phyloP scores from a whole-genome alignment of 2,113 vertebrate genomes.

The Neomonachus schauinslandi region DNA sequence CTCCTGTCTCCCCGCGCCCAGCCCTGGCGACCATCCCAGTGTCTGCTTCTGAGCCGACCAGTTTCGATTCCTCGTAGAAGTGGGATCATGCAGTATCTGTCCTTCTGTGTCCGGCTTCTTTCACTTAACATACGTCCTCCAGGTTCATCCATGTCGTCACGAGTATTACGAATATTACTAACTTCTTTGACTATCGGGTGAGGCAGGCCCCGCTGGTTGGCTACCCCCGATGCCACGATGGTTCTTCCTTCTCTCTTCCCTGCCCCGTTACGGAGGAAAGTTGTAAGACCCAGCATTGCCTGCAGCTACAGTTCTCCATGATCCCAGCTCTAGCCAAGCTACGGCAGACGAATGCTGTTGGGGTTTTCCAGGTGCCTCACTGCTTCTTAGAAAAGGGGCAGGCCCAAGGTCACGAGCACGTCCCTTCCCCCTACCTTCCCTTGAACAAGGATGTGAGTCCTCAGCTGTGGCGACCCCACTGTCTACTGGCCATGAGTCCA shows the following conservation, averaged over 20 bases:
- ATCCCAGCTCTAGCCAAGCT: too few species aligned
- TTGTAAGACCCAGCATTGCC: too few species aligned
- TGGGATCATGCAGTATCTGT: neutral
- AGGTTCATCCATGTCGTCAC: neutral
- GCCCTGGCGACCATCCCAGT: neutral
- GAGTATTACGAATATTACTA: neutral
- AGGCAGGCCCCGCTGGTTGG: neutral
- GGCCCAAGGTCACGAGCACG: rapidly evolving
- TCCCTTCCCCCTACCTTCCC: neutral
- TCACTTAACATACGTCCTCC: neutral
- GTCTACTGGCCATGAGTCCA: rapidly evolving
- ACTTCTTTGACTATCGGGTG: rapidly evolving
- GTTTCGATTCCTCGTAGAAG: neutral
- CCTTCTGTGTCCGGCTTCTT: neutral
- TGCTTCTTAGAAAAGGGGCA: neutral
- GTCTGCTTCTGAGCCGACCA: neutral
- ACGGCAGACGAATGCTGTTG: rapidly evolving
- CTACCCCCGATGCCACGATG: neutral
- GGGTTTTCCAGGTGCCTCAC: neutral
- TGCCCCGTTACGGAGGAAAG: neutral
- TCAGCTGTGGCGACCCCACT: too few species aligned
- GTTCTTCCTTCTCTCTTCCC: neutral
- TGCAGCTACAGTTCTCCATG: rapidly evolving
- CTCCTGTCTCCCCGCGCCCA: neutral
- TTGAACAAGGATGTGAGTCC: rapidly evolving